Evolutionary conservation across 2,888 invertebrate species (phyloP), one percentile per base, ranked within the genome.

Genomic region (Tachina grossa): DNA sequence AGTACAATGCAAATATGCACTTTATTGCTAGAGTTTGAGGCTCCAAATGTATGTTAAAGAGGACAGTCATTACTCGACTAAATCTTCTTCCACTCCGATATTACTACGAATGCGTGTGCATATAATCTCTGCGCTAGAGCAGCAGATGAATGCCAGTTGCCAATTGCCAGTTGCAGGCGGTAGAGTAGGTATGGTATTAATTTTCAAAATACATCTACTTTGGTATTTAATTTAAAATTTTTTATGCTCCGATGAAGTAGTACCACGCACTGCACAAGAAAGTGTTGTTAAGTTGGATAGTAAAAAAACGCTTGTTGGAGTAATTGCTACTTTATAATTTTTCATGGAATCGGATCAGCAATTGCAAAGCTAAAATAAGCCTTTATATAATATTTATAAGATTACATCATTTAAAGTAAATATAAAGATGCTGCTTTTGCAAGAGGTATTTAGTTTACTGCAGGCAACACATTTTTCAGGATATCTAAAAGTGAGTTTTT

Each of bases 151-250:
- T 31, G 31, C 22, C 22, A 47, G 51, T 61, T 69, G 31, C 14
- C 72, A 22, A n/a, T 41, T 59, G 31, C 14, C 72, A 22, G 16
- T 41, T 59, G 39, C n/a, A 71, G 65, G 47, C 41, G 41, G 69
- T 53, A 65, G 59, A 74, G 81, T 76, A 68, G 47, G 22, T 72
- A 49, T 77, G 84, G 88, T 84, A 84, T 87, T 87, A 83, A 87
- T 85, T 87, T 85, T 72, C 57, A 72, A 87, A 87, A 84, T 78
- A 83, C 82, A 83, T 84, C 85, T 85, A 65, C 53, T 85, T 76
- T 86, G 86, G 83, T 78, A 83, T 87, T 84, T 84, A 84, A 84
- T 84, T 85, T 76, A 57, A 76, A n/a, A 76, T 81, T 82, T 79
- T 83, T 74, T 74, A 31, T 22, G 51, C 39, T 79, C 57, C 49